Percentiles rank a stretch among this genome's conserved stretches.
Evolutionary conservation across 2,113 vertebrate genomes (phyloP).

Genomic region (Aptenodytes patagonicus): DNA sequence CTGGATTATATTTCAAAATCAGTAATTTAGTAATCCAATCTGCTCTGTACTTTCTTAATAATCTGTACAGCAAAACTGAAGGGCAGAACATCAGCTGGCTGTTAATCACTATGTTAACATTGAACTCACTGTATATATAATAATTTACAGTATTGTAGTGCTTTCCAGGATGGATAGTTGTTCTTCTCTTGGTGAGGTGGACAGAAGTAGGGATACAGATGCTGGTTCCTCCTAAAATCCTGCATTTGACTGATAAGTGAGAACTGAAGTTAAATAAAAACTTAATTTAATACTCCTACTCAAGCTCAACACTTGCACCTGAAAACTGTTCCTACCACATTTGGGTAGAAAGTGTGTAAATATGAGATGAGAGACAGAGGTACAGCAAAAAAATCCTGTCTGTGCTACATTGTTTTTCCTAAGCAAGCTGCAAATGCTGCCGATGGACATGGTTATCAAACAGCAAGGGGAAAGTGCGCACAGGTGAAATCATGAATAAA

Average conservation of each 20-base stretch:
- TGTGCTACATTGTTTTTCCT: fast-evolving
- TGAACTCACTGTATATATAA: background rate
- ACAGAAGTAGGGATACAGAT: background rate
- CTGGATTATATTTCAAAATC: background rate
- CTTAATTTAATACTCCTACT: background rate
- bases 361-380: background rate
- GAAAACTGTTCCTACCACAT: background rate
- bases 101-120: background rate
- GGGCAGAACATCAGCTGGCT: background rate
- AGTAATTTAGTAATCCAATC: background rate
- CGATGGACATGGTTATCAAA: fast-evolving
- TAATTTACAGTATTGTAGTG: background rate
- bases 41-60: background rate
- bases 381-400: background rate
- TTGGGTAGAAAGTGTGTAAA: background rate
- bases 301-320: background rate
- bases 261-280: background rate
- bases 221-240: background rate
- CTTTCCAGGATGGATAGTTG: background rate
- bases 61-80: background rate
- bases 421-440: background rate
- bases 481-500: background rate
- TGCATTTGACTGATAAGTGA: background rate
- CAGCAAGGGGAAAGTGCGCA: fast-evolving
- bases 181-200: background rate